Evolutionary conservation across 1,140 invertebrate species (phyloP).

Genomic region (Drosophila ercepeae): DNA sequence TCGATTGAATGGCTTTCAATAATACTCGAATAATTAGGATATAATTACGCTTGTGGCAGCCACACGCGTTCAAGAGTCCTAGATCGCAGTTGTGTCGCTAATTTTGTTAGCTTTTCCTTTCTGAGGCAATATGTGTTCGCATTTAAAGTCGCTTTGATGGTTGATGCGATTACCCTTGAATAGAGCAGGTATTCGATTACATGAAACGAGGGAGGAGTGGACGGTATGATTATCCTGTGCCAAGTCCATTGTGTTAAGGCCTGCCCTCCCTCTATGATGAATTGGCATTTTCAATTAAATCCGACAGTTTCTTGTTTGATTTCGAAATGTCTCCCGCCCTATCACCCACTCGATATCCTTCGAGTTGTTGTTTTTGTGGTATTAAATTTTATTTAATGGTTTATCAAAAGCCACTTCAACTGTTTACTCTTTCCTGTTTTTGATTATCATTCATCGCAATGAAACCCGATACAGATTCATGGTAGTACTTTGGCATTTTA

Average conservation of each 20-base stretch:
- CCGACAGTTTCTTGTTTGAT: conserved; percentile 54
- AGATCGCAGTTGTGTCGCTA: conserved; percentile 20
- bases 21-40: conserved; percentile 83
- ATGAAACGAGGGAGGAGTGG: background rate
- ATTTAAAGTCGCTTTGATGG: conserved; percentile 19
- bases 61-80: conserved; percentile 39
- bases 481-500: conserved; percentile 12
- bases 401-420: conserved; percentile 82
- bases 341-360: background rate
- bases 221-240: background rate
- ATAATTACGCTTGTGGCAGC: conserved; percentile 68
- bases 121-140: background rate
- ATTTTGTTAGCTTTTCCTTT: conserved; percentile 36
- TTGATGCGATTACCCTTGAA: conserved; percentile 68
- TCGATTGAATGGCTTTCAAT: conserved; percentile 77
- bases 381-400: conserved; percentile 78
- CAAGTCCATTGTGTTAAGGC: background rate
- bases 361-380: conserved; percentile 30
- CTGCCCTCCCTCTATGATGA: conserved; percentile 51
- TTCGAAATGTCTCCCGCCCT: conserved; percentile 26
- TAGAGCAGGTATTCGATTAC: conserved; percentile 74
- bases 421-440: conserved; percentile 61
- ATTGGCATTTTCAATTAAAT: conserved; percentile 79
- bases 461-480: conserved; percentile 44
- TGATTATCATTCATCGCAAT: conserved; percentile 62